These are phyloP conservation scores for Metopia argyrocephala DNA, from an alignment of 2,888 invertebrate genomes.

Conservation along the genomic window DNA sequence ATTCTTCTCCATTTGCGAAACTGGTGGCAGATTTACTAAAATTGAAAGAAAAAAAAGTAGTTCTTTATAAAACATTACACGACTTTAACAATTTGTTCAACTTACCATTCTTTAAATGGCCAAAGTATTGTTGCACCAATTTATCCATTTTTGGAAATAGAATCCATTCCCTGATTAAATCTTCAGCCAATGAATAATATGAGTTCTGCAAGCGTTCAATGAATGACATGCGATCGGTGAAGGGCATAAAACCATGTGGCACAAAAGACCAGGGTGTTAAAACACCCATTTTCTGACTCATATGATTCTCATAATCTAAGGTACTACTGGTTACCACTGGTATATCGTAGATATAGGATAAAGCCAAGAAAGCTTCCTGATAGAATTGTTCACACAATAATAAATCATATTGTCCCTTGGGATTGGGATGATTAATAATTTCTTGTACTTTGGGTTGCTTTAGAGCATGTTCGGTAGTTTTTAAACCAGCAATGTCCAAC, in stretches of 20 bases:
- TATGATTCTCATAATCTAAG: conserved; percentile 78
- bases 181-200: conserved; percentile 74
- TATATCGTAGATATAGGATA: conserved; percentile 77
- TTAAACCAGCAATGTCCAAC: conserved; percentile 72
- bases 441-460: conserved; percentile 73
- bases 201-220: conserved; percentile 80
- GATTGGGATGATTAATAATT: conserved; percentile 72
- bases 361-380: conserved; percentile 78
- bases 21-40: conserved; percentile 75
- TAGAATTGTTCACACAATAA: conserved; percentile 78
- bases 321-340: conserved; percentile 78
- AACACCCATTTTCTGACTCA: conserved; percentile 79
- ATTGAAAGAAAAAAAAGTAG: background rate
- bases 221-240: conserved; percentile 80
- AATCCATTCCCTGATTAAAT: conserved; percentile 71
- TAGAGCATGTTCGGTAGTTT: conserved; percentile 75
- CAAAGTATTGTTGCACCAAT: conserved; percentile 73
- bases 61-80: background rate
- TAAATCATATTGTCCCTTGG: conserved; percentile 76
- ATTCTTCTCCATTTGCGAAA: conserved; percentile 78
- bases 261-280: conserved; percentile 79
- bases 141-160: conserved; percentile 77
- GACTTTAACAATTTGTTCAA: background rate
- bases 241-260: conserved; percentile 78
- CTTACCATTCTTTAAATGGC: conserved; percentile 71